phyloP scores from a whole-genome alignment of 2,888 invertebrate species.

The Rotaria sp. region DNA sequence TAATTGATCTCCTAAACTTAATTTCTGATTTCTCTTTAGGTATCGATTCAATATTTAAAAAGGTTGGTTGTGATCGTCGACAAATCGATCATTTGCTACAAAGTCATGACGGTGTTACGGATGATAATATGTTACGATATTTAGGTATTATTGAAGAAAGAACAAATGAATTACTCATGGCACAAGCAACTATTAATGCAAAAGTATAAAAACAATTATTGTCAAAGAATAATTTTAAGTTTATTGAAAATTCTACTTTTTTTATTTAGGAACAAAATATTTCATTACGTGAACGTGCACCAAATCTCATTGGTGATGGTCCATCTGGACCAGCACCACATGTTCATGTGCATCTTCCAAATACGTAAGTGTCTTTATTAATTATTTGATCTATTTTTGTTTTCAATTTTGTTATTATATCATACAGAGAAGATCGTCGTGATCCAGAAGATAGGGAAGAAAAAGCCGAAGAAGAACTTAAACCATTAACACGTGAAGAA shows the following conservation, averaged over 20 bases:
- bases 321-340: not conserved
- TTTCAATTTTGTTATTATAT: not conserved
- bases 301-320: conserved; percentile 39
- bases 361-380: not conserved
- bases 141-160: conserved; percentile 73
- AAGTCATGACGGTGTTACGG: conserved; percentile 64
- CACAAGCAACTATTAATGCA: conserved; percentile 45
- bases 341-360: not conserved
- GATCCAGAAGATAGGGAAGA: conserved; percentile 45
- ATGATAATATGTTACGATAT: conserved; percentile 73
- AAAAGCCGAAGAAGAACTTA: conserved; percentile 42
- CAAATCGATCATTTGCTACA: conserved; percentile 52
- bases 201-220: not conserved
- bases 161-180: conserved; percentile 62
- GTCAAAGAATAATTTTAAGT: not conserved
- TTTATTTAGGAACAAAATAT: conserved; percentile 33
- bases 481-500: conserved; percentile 36
- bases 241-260: too few species aligned
- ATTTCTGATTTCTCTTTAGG: conserved; percentile 46
- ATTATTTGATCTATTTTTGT: not conserved
- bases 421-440: not conserved
- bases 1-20: not conserved
- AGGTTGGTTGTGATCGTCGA: conserved; percentile 66
- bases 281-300: conserved; percentile 35
- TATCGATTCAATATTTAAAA: conserved; percentile 60